Conservation (phyloP, 2,113 vertebrate species). For the Amazona vittata region DNA sequence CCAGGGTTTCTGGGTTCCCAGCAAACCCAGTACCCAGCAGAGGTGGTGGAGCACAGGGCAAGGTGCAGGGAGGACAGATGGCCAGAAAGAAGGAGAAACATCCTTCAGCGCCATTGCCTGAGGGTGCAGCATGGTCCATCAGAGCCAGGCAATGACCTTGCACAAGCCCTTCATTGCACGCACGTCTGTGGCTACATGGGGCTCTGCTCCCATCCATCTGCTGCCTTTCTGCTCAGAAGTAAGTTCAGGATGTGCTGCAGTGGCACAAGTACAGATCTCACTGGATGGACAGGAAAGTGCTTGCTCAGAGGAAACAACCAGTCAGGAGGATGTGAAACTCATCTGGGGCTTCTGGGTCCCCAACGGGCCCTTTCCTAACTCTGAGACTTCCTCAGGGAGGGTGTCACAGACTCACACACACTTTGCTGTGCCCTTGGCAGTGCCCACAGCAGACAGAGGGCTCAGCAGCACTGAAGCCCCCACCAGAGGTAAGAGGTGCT, state of each 20-base stretch:
- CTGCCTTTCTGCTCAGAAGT: neutral
- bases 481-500: conserved; percentile 10
- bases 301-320: neutral
- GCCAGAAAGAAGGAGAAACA: neutral
- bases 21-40: neutral
- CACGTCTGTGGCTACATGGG: neutral
- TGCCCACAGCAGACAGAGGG: neutral
- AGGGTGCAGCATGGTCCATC: neutral
- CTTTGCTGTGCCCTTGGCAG: neutral
- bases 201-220: fast-evolving
- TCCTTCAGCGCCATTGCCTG: neutral
- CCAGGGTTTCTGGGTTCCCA: neutral
- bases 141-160: neutral
- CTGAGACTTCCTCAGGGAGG: neutral
- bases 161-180: neutral
- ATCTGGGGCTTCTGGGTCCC: neutral
- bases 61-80: neutral
- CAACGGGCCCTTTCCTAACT: neutral
- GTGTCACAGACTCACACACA: neutral
- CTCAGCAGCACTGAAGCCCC: neutral
- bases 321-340: conserved; percentile 65
- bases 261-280: neutral
- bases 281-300: neutral
- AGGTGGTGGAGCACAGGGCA: neutral
- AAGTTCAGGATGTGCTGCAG: neutral